Evolutionary conservation across 1,140 invertebrate genomes (phyloP), one percentile per base, ranked within the genome.

Genomic region (Ylistrum balloti): DNA sequence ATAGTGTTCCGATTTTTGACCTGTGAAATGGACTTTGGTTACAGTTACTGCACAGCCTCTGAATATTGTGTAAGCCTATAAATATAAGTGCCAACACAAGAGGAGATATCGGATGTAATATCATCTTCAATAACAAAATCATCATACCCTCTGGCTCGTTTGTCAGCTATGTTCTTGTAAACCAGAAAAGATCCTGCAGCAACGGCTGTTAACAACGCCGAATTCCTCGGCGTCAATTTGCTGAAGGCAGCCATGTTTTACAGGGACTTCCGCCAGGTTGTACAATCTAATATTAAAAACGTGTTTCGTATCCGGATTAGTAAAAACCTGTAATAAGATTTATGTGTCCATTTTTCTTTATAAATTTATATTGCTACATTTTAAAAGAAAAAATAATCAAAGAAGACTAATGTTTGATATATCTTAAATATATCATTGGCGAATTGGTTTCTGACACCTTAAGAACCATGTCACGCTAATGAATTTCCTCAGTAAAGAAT

Each of bases 201-300:
- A 11, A 88, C 91, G n/a, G 92, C 93, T 10, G 94, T 94, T 17
- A 93, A 45, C 15, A 95, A 38, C 33, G 94, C 94, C 17, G 94
- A 93, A 48, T 93, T 94, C 88, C 92, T 90, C 20, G 94, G 89
- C 35, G 93, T 95, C 45, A 95, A 88, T 89, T 95, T 95, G 87
- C 94, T 95, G n/a, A 94, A 91, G 13, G 92, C 94, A 48, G 94
- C 94, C 94, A 95, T 95, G 22, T 88, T 91, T 28, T 41, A 28
- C 38, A 28, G 38, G 45, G 1, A 86, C 88, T 89, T 89, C 74
- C 74, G 74, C 74, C 48, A 34, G 34, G 34, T 17, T 33, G 56
- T 5, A n/a, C 2, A n/a, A 22, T 74, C 56, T 74, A 74, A 74
- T 28, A 74, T 28, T 74, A 28, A 74, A 74, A 74, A 74, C 17